A percentile compares a stretch with the other conserved stretches of the same genome.
phyloP scores from a whole-genome alignment of 2,888 invertebrate genomes.

The Drosophila macrospina region DNA sequence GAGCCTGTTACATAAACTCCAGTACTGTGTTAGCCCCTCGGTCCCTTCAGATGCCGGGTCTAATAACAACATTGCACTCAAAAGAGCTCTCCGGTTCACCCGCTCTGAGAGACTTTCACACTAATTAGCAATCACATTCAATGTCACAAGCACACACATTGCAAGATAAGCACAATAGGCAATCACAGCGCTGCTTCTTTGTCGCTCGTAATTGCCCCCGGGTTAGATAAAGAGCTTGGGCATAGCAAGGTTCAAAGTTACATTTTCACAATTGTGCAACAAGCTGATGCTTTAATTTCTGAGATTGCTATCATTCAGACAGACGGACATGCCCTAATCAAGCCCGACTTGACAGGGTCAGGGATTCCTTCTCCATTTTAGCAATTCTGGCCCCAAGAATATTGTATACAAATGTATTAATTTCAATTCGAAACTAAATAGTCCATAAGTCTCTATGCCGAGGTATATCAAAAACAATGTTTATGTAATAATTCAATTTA shows the following conservation, averaged over 20 bases:
- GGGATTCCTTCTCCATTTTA: not conserved
- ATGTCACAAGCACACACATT: not conserved
- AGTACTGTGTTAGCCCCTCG: too few relatives aligned
- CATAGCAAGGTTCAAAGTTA: slow-evolving; percentile 13
- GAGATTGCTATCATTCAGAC: too few relatives aligned
- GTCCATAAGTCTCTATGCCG: too few relatives aligned
- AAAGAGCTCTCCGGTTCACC: not conserved
- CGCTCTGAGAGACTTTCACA: slow-evolving; percentile 3
- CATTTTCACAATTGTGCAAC: slow-evolving; percentile 2
- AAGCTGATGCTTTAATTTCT: too few relatives aligned
- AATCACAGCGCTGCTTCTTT: slow-evolving; percentile 16
- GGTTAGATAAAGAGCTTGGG: slow-evolving; percentile 11
- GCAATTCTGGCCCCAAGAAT: not conserved
- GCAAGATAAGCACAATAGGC: slow-evolving; percentile 21
- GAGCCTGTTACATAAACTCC: too few relatives aligned
- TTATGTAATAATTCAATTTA: slow-evolving; percentile 8
- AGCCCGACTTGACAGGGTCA: not conserved
- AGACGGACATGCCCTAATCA: not conserved
- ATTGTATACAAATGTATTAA: not conserved
- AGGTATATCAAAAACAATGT: not conserved
- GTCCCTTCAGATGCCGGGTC: too few relatives aligned
- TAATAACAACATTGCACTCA: too few relatives aligned
- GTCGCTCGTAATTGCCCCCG: not conserved
- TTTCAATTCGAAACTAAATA: too few relatives aligned
- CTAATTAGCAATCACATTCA: slow-evolving; percentile 17